Evolutionary conservation across 2,797 vertebrate species (phyloP).

Genomic region (Hoplostethus atlanticus): DNA sequence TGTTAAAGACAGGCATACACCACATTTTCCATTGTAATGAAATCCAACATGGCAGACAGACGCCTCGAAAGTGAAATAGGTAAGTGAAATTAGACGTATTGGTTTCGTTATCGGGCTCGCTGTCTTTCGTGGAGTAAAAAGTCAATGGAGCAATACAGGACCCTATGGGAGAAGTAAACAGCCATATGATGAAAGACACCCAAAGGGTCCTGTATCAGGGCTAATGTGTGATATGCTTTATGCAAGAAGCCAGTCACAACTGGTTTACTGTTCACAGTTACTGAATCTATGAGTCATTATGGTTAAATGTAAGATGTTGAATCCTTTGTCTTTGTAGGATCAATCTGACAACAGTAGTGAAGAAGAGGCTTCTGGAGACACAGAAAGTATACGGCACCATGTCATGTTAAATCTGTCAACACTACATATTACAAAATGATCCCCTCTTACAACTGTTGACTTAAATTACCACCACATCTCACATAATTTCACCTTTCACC

Average conservation of each 20-base stretch:
- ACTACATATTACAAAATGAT: not conserved
- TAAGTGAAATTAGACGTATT: no score
- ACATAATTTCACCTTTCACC: not conserved
- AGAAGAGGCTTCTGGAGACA: slow-evolving; percentile 82
- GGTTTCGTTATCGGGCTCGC: no score
- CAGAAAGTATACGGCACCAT: slow-evolving; percentile 82
- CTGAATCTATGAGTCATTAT: not conserved
- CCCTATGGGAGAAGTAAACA: no score
- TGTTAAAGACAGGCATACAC: no score
- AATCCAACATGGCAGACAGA: no score
- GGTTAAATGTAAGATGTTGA: not conserved
- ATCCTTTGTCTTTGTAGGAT: slow-evolving; percentile 57
- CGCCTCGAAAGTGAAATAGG: no score
- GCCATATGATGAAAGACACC: no score
- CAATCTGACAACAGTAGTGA: slow-evolving; percentile 86
- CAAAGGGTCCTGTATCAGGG: no score
- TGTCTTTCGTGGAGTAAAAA: no score
- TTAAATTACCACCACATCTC: not conserved
- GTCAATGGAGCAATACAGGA: no score
- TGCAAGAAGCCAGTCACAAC: not conserved
- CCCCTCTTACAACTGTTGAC: not conserved
- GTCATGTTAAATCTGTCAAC: not conserved
- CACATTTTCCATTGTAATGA: no score
- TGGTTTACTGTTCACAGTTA: not conserved
- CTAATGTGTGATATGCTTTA: not conserved